phyloP scores from a whole-genome alignment of 2,888 invertebrate species.

The Apocheima hispidaria region DNA sequence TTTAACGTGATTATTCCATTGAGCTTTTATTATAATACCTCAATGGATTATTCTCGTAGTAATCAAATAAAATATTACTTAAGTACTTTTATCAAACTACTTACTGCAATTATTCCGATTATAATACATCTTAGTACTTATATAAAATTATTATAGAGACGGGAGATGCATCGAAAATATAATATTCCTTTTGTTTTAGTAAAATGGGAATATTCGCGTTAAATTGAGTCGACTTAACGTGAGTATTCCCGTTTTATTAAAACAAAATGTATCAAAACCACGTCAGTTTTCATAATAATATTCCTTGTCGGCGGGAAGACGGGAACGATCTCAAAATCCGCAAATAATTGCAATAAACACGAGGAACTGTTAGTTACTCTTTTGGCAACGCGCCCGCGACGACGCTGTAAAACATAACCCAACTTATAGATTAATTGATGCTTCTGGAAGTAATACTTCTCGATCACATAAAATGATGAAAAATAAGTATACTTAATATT shows the following conservation, averaged over 20 bases:
- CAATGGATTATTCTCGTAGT: no score
- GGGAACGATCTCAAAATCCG: slow-evolving; percentile 55
- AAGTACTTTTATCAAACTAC: no score
- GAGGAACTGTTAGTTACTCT: slow-evolving; percentile 52
- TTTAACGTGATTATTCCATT: no score
- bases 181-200: slow-evolving; percentile 50
- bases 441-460: slow-evolving; percentile 35
- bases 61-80: no score
- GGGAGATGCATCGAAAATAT: slow-evolving; percentile 29
- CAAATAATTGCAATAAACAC: slow-evolving; percentile 72
- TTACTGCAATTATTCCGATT: no score
- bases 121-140: no score
- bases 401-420: slow-evolving; percentile 59
- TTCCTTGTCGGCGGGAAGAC: slow-evolving; percentile 50
- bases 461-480: background rate
- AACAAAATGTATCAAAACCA: no score
- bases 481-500: background rate
- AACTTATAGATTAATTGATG: slow-evolving; percentile 57
- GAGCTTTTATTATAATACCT: no score
- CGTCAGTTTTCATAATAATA: no score
- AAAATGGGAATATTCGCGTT: no score
- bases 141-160: slow-evolving; percentile 11
- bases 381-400: slow-evolving; percentile 63
- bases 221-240: no score
- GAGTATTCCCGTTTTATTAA: no score